These are phyloP conservation scores for Takifugu bimaculatus DNA, from an alignment of 2,113 vertebrate species.

Conservation along the genomic window DNA sequence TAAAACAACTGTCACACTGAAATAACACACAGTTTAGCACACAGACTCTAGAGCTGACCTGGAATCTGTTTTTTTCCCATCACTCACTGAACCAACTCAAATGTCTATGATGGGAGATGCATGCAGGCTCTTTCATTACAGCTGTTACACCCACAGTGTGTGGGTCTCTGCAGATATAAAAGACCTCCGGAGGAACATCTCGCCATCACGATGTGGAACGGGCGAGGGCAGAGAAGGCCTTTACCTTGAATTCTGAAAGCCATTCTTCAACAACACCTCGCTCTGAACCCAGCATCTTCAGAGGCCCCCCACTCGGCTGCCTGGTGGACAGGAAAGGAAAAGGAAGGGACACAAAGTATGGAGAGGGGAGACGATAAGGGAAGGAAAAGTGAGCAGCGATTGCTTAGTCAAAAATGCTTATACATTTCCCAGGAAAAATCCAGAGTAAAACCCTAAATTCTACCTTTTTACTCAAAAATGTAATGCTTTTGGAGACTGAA, in stretches of 20 bases:
- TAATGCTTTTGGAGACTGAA: too few relatives aligned
- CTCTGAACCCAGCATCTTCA: constrained; percentile 93
- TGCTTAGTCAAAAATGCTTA: not conserved
- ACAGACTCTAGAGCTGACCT: too few relatives aligned
- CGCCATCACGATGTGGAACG: constrained; percentile 1
- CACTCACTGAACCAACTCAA: not conserved
- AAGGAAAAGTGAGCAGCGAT: not conserved
- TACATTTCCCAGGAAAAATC: too few relatives aligned
- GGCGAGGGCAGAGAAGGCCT: not conserved
- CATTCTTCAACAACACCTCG: constrained; percentile 94
- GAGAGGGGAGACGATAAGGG: not conserved
- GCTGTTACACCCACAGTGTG: constrained; percentile 6
- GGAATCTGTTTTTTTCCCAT: not conserved
- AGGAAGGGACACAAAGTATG: not conserved
- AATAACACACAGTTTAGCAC: too few relatives aligned
- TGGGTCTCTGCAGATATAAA: not conserved
- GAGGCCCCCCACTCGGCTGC: constrained; percentile 64
- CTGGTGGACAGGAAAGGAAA: constrained; percentile 37
- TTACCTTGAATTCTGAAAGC: constrained; percentile 99
- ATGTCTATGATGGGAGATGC: not conserved
- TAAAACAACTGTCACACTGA: too few relatives aligned
- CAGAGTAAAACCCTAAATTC: too few relatives aligned
- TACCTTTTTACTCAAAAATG: too few relatives aligned
- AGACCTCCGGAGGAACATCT: constrained; percentile 14
- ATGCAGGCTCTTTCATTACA: not conserved